These are phyloP conservation scores for Oasisia sp. DNA, from an alignment of 2,888 invertebrate species.

Conservation along the genomic window DNA sequence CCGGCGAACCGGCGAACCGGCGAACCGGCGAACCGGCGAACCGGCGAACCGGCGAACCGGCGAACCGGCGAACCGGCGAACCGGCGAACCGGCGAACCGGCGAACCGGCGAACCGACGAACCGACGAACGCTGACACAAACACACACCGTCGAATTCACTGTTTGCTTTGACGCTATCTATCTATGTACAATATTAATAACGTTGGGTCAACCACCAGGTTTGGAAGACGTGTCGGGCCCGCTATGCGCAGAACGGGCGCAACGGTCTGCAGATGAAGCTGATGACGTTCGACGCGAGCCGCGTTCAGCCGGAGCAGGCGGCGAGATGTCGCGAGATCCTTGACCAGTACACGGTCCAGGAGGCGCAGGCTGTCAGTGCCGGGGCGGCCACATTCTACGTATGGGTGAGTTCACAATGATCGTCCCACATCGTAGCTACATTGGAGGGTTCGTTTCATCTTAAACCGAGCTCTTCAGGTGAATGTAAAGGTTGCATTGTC, in stretches of 20 bases:
- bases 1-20: too few species aligned
- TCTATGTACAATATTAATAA: background rate
- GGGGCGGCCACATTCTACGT: conserved; percentile 58
- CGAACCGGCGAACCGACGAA: too few species aligned
- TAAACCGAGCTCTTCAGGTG: too few species aligned
- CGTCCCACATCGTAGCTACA: background rate
- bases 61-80: too few species aligned
- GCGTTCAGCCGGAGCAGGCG: conserved; percentile 47
- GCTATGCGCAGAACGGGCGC: conserved; percentile 49
- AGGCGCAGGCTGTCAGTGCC: conserved; percentile 51
- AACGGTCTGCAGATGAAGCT: conserved; percentile 51
- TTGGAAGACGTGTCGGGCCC: conserved; percentile 51
- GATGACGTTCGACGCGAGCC: conserved; percentile 46
- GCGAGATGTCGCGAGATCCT: conserved; percentile 49
- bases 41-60: too few species aligned
- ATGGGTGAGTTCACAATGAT: conserved; percentile 49
- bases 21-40: too few species aligned
- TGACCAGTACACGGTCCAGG: conserved; percentile 46
- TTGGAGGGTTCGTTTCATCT: too few species aligned
- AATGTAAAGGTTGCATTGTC: too few species aligned
- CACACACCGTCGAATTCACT: background rate
- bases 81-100: too few species aligned
- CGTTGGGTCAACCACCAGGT: conserved; percentile 42
- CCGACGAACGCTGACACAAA: background rate
- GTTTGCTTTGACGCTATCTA: background rate